phyloP scores from a whole-genome alignment of 2,113 vertebrate genomes.

The Steatornis caripensis region DNA sequence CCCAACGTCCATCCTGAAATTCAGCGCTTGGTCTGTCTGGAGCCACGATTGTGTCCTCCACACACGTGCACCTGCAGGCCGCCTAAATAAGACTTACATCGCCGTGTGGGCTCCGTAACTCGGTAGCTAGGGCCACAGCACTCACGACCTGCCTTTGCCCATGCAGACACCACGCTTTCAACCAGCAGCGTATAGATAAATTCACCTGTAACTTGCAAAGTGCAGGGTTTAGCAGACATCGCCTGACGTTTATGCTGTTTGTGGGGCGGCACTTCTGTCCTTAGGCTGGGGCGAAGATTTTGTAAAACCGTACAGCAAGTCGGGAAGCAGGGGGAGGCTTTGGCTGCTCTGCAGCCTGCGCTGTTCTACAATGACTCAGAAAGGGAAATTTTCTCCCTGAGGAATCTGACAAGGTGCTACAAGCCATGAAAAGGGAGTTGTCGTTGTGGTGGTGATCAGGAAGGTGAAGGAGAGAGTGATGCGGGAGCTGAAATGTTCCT shows the following conservation, averaged over 20 bases:
- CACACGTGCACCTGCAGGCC: not conserved
- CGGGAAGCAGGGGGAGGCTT: not conserved
- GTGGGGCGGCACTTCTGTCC: not conserved
- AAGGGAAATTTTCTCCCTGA: conserved; percentile 10
- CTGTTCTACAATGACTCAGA: conserved; percentile 34
- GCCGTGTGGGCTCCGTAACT: not conserved
- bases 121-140: not conserved
- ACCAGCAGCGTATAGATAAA: not conserved
- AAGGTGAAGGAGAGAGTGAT: conserved; percentile 14
- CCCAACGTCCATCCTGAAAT: not conserved
- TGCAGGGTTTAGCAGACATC: not conserved
- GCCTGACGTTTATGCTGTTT: not conserved
- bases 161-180: not conserved
- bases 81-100: not conserved
- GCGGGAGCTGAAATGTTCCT: not conserved
- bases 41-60: accelerated
- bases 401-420: conserved; percentile 3
- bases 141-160: not conserved
- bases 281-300: not conserved
- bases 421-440: not conserved
- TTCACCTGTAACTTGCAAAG: not conserved
- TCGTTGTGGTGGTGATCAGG: not conserved
- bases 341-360: not conserved
- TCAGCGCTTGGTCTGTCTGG: not conserved
- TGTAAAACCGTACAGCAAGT: not conserved